phyloP scores from a whole-genome alignment of 2,888 invertebrate species.

The Eupithecia abbreviata region DNA sequence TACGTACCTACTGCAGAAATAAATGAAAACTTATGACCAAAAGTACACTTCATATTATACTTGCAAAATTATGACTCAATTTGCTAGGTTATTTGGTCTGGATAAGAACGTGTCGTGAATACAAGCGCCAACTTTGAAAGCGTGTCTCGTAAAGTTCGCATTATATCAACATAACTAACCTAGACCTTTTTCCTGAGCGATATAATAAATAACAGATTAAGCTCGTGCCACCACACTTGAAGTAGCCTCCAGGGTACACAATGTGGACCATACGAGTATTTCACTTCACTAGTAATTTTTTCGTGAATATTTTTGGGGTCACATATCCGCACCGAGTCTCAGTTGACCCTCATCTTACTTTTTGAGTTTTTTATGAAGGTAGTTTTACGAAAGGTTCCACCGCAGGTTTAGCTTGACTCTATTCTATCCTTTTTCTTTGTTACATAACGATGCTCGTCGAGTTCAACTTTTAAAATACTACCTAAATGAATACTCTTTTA shows the following conservation, averaged over 20 bases:
- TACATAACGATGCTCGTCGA: not conserved
- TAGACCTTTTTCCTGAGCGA: conserved; percentile 29
- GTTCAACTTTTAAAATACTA: not conserved
- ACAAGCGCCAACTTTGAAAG: conserved; percentile 10
- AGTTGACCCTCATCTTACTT: conserved; percentile 2
- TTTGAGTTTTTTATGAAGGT: not conserved
- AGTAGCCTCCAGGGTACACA: not conserved
- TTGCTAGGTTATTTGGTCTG: conserved; percentile 19
- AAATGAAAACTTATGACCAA: conserved; percentile 7
- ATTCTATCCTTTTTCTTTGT: not conserved
- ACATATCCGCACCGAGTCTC: not conserved
- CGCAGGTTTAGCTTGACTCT: not conserved
- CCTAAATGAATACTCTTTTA: not conserved
- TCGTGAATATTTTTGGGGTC: conserved; percentile 6
- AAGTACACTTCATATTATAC: conserved; percentile 6
- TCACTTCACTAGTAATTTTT: conserved; percentile 1
- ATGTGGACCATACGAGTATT: not conserved
- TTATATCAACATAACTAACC: conserved; percentile 23
- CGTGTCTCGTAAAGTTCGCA: conserved; percentile 10
- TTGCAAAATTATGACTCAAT: conserved; percentile 22
- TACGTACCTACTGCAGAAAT: conserved; percentile 3
- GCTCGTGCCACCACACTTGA: conserved; percentile 10
- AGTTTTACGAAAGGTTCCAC: not conserved
- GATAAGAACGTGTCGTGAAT: conserved; percentile 20
- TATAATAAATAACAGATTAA: conserved; percentile 30